These are phyloP conservation scores for Formica exsecta DNA, from an alignment of 1,140 invertebrate species.

Conservation along the genomic window DNA sequence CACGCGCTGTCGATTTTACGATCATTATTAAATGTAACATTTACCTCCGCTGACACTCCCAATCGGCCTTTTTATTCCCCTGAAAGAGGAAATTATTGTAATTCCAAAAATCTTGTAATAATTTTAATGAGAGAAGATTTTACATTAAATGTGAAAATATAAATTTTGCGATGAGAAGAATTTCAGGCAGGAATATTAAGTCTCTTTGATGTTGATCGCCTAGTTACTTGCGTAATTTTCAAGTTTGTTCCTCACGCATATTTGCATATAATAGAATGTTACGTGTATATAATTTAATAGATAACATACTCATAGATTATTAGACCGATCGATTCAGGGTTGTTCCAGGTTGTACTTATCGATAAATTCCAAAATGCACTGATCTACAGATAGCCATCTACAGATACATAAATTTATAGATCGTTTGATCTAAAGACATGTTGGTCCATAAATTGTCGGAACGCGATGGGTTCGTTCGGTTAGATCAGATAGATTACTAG, in stretches of 20 bases:
- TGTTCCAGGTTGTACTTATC: background rate
- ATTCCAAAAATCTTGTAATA: background rate
- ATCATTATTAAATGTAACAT: conserved; percentile 4
- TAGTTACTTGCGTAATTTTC: background rate
- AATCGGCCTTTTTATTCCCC: background rate
- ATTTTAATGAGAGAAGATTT: background rate
- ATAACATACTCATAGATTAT: conserved; percentile 23
- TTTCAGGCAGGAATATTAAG: background rate
- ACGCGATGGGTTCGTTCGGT: background rate
- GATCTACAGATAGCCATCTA: conserved; percentile 33
- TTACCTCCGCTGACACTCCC: background rate
- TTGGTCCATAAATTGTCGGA: conserved; percentile 26
- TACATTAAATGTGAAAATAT: background rate
- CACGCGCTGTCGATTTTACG: conserved; percentile 7
- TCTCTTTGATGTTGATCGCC: conserved; percentile 11
- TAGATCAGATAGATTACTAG: conserved; percentile 43
- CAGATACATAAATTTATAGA: conserved; percentile 51
- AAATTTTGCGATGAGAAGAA: background rate
- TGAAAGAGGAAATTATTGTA: background rate
- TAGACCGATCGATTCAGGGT: background rate
- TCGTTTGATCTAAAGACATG: conserved; percentile 6
- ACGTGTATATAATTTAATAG: background rate
- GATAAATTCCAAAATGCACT: conserved; percentile 25
- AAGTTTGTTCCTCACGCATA: background rate
- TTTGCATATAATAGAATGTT: conserved; percentile 46